Evolutionary conservation across 2,797 vertebrate species (phyloP), one percentile per base, ranked within the genome.

Genomic region (Dallia pectoralis): DNA sequence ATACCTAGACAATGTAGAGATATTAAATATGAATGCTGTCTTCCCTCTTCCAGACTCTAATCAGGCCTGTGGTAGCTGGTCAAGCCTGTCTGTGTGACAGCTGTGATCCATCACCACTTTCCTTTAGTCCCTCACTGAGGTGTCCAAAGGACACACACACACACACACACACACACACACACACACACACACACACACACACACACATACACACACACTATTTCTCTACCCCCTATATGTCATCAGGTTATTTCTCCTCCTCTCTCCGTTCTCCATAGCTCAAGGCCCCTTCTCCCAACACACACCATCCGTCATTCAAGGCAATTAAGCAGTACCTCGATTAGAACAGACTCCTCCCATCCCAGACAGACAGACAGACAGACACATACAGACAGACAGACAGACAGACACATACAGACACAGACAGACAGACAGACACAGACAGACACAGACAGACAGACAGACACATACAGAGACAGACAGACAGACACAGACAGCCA

Each of bases 281-380:
- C 56, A 67, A 79, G 84, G 84, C 82, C 88, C 83, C 85, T 89
- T 86, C 88, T 81, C 74, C 70, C 44, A 82, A 77, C 53, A 88
- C 91, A 87, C 88, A 91, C 91, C 93, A 93, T 94, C 92, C 93
- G 92, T 94, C 92, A 93, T 93, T 92, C 92, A 88, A 93, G 91
- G 89, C 93, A 94, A 94, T 94, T 94, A 94, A 94, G 88, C 89
- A 91, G 87, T 93, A 56, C 90, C 89, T 91, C 92, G 92, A 91
- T 92, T 90, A 92, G 89, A 91, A 92, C 89, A 88, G 86, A 72
- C 77, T 71, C 27, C 73, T 83, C 87, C 77, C 86, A 89, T 90
- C 91, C 87, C 73, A 82, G 82, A 73, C 18, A 66, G 61, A 63
- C 6, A 16, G 61, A 27, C 19, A 32, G 36, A 11, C 19, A 40